phyloP scores from a whole-genome alignment of 2,888 invertebrate species.

The Cataglyphis altisquamis region DNA sequence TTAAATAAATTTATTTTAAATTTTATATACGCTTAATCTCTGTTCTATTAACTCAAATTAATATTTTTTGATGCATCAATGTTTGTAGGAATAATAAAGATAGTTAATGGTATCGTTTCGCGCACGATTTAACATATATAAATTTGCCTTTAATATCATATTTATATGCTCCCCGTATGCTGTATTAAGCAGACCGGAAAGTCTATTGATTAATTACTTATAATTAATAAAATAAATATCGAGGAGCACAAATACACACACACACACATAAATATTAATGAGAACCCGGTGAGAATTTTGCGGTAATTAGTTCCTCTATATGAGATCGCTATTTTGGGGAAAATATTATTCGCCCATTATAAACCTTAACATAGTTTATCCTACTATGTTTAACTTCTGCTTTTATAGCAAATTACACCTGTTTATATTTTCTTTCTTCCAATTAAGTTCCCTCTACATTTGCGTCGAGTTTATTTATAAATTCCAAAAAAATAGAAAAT shows the following conservation, averaged over 20 bases:
- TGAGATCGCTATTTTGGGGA: slow-evolving; percentile 17
- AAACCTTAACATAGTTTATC: slow-evolving; percentile 1
- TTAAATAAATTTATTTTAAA: slow-evolving; percentile 9
- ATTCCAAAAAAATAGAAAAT: neutral
- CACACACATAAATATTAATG: slow-evolving; percentile 13
- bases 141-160: slow-evolving; percentile 40
- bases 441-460: slow-evolving; percentile 16
- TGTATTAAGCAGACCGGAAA: neutral
- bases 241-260: slow-evolving; percentile 8
- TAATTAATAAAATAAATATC: slow-evolving; percentile 48
- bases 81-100: neutral
- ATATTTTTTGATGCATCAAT: neutral
- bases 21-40: neutral
- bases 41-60: slow-evolving; percentile 4
- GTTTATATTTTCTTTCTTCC: neutral
- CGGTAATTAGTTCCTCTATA: slow-evolving; percentile 36
- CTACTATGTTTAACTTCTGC: slow-evolving; percentile 16
- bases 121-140: slow-evolving; percentile 5
- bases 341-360: slow-evolving; percentile 20
- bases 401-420: slow-evolving; percentile 6
- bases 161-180: neutral
- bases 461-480: slow-evolving; percentile 7
- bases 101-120: slow-evolving; percentile 2
- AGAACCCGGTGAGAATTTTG: neutral
- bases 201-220: slow-evolving; percentile 23